Evolutionary conservation across 2,113 vertebrate genomes (phyloP).

Genomic region (Gobiocypris rarus): DNA sequence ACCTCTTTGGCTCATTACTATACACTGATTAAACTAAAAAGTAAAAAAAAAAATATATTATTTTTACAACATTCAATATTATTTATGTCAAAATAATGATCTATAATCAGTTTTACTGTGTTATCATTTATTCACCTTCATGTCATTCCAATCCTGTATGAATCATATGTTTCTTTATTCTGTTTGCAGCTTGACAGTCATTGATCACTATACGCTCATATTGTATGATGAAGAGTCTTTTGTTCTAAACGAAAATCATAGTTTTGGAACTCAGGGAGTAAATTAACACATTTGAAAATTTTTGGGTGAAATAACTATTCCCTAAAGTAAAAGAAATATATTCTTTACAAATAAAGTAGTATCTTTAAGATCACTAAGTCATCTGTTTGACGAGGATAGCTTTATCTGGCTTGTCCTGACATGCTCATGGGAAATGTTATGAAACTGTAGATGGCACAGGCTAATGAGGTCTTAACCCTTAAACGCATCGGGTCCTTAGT

Average conservation of each 20-base stretch:
- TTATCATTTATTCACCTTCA: not conserved
- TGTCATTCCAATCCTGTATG: not conserved
- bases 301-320: not conserved
- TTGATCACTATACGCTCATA: not conserved
- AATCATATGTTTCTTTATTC: not conserved
- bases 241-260: not conserved
- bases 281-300: not conserved
- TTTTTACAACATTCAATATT: not conserved
- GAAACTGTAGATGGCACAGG: too few species aligned
- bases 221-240: not conserved
- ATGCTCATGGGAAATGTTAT: not conserved
- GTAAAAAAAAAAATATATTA: not conserved
- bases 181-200: not conserved
- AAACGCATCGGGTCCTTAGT: too few species aligned
- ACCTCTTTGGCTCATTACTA: not conserved
- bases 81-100: not conserved
- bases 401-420: not conserved
- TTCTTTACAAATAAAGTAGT: not conserved
- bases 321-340: not conserved
- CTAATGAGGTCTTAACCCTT: too few species aligned
- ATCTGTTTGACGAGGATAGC: not conserved
- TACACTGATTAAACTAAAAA: not conserved
- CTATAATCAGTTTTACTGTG: not conserved
- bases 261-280: not conserved
- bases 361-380: too few species aligned